Evolutionary conservation across 2,797 vertebrate genomes (phyloP).

Genomic region (Hylomyscus alleni): DNA sequence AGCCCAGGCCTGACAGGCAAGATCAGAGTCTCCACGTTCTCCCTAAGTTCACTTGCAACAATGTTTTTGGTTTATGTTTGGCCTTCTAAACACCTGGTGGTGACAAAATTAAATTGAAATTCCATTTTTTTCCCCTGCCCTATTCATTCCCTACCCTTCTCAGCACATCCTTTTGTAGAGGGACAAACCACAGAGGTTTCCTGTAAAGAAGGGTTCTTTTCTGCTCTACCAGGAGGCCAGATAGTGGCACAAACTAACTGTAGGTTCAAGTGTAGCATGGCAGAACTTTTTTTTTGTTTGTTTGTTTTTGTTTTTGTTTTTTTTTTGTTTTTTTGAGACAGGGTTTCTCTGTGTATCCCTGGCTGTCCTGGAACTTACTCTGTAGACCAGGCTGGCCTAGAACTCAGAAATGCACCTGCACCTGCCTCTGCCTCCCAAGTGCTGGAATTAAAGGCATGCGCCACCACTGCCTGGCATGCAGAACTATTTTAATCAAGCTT

Average conservation of each 20-base stretch:
- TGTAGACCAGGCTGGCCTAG: too few relatives aligned
- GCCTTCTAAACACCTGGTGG: neutral
- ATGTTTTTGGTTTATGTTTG: slow-evolving; percentile 29
- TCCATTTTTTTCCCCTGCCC: neutral
- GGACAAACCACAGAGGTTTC: slow-evolving; percentile 32
- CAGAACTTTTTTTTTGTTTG: too few relatives aligned
- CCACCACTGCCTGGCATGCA: too few relatives aligned
- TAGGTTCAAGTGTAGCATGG: neutral
- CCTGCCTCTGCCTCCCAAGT: too few relatives aligned
- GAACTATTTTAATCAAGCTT: slow-evolving; percentile 42
- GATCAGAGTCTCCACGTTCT: neutral
- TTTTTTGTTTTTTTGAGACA: too few relatives aligned
- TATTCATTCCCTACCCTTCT: slow-evolving; percentile 9
- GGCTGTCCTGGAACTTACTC: too few relatives aligned
- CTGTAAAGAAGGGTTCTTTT: slow-evolving; percentile 35
- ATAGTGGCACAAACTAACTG: neutral
- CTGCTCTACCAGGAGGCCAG: neutral
- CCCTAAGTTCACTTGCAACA: slow-evolving; percentile 1
- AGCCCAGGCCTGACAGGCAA: neutral
- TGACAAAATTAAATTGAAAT: slow-evolving; percentile 51
- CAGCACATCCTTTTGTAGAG: neutral
- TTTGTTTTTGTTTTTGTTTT: too few relatives aligned
- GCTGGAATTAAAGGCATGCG: too few relatives aligned
- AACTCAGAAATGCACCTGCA: too few relatives aligned
- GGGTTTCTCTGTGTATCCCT: too few relatives aligned